Conservation (phyloP, 2,888 invertebrate species). For the Orthonevra nobilis region DNA sequence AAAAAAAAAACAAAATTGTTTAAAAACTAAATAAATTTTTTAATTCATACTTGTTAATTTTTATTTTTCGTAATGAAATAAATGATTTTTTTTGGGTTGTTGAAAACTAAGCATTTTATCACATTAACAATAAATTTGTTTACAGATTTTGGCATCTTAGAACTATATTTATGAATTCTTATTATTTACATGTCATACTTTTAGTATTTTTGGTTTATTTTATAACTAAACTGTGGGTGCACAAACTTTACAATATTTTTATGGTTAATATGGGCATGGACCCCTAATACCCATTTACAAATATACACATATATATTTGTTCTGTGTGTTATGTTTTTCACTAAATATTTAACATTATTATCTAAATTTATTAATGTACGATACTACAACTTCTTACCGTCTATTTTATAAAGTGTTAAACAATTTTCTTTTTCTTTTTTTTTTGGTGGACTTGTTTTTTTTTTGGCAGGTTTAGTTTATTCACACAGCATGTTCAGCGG, state of each 20-base stretch:
- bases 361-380: constrained; percentile 45
- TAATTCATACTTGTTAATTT: no score
- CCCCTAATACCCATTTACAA: no score
- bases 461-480: constrained; percentile 37
- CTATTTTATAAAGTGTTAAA: constrained; percentile 6
- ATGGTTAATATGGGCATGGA: not conserved
- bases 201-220: constrained; percentile 13
- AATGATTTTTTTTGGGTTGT: not conserved
- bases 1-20: no score
- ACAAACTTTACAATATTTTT: not conserved
- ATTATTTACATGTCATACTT: constrained; percentile 48
- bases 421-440: not conserved
- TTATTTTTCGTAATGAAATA: not conserved
- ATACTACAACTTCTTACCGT: constrained; percentile 57
- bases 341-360: constrained; percentile 42
- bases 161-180: constrained; percentile 2
- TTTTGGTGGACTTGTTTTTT: not conserved
- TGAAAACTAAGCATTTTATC: constrained; percentile 45
- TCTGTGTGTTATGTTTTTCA: no score
- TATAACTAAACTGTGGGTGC: not conserved
- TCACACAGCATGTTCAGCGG: constrained; percentile 78
- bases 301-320: no score
- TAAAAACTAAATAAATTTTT: constrained; percentile 12
- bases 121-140: constrained; percentile 53
- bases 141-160: constrained; percentile 4